Base-by-base conservation (phyloP, 2,113 vertebrate genomes). In the Merops nubicus region DNA sequence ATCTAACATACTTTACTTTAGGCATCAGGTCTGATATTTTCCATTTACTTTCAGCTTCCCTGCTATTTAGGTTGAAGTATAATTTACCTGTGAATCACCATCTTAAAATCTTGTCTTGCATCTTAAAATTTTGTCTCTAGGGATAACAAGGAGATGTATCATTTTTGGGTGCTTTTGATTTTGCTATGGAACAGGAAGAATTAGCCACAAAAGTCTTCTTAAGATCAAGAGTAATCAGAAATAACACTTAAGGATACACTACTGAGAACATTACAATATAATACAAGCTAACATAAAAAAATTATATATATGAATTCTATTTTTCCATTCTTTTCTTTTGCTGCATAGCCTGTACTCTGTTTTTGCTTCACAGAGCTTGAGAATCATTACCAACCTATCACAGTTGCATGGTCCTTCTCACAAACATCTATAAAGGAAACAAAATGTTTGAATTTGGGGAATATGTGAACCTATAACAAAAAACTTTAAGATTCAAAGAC, bases 41-140 rank as follows among this genome's bases (percentile, higher is more conserved):
- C 62, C 64, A 63, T 51, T 87, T 94, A 45, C 18, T 94, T 91
- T 91, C 87, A 82, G 53, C 69, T 95, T 95, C 70, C 19, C 70
- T 80, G 43, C 28, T 86, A 43, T 64, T 91, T 12, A 6, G 5
- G 13, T 59, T 92, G 68, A 59, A 75, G 50, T 67, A 47, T 5
- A 19, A 51, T 76, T 76, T 81, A 12, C 29, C 47, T 80, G 9
- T 68, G 20, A 15, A 60, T 85, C 67, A 89, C 11, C 65, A 93
- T 85, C 75, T 9, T 59, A 33, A 93, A 80, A n/a, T n/a, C n/a
- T n/a, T n/a, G n/a, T n/a, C n/a, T n/a, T n/a, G n/a, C 19, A 89
- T 62, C 23, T 70, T 85, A 83, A 94, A 84, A 47, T 51, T 79
- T 76, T 60, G 3, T 65, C 87, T 93, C 33, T 68, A 87, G 13